These are phyloP conservation scores for Galendromus occidentalis DNA, from an alignment of 1,140 invertebrate species.

Conservation along the genomic window DNA sequence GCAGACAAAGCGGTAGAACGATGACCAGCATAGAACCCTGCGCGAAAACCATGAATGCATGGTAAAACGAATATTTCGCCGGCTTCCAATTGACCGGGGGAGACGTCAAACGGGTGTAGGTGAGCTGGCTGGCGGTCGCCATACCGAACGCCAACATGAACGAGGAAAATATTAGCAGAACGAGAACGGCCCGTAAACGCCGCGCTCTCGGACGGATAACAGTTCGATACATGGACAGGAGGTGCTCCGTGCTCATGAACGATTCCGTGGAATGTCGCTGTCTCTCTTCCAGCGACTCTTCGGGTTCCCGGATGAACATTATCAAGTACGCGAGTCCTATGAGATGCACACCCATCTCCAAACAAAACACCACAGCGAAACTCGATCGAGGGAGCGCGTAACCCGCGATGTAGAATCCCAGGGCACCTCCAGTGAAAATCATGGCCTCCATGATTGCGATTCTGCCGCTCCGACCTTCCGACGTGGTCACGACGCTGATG, in stretches of 20 bases:
- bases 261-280: background rate
- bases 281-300: background rate
- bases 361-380: constrained; percentile 24
- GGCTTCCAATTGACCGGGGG: constrained; percentile 27
- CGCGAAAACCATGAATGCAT: constrained; percentile 27
- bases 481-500: constrained; percentile 58
- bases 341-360: constrained; percentile 12
- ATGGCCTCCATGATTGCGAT: constrained; percentile 55
- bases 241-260: constrained; percentile 18
- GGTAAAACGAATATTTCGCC: constrained; percentile 28
- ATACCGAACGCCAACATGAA: background rate
- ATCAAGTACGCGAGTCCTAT: background rate
- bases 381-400: constrained; percentile 24
- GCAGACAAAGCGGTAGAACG: constrained; percentile 23
- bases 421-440: constrained; percentile 30
- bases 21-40: constrained; percentile 26
- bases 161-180: background rate
- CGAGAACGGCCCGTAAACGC: background rate
- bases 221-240: background rate
- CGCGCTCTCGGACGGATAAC: background rate
- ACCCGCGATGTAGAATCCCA: constrained; percentile 29
- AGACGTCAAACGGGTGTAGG: constrained; percentile 25
- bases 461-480: constrained; percentile 52
- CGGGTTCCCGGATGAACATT: background rate
- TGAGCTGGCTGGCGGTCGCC: background rate